Evolutionary conservation across 1,140 invertebrate genomes (phyloP), one percentile per base, ranked within the genome.

Genomic region (Caenorhabditis remanei): DNA sequence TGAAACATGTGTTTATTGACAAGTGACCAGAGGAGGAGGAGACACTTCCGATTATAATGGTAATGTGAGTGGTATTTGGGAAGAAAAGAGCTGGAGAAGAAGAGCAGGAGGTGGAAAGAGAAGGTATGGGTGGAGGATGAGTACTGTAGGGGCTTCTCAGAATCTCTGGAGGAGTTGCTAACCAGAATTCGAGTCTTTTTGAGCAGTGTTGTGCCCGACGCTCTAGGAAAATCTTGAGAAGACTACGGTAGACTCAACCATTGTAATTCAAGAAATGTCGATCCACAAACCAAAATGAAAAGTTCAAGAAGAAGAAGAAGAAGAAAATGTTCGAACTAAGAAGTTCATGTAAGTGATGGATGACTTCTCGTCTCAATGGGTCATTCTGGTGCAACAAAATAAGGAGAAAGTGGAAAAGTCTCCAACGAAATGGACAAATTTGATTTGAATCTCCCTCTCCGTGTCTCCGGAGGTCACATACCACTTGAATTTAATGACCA

Each of bases 401-500:
- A 50, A 79, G 71, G 16, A 41, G 46, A n/a, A 79, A 19, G 43
- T 4, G 41, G 41, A 65, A 7, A 9, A 65, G 7, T 24, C 56
- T 61, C 56, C n/a, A 8, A n/a, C 56, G 16, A 40, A 16, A 41
- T 41, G 46, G 46, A 53, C 46, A 79, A 79, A 79, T 79, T 50
- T 50, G 71, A 79, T 79, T 79, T 79, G 71, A 79, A 79, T 79
- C 71, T 24, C 14, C 71, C 71, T 79, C 40, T 71, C 5, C 2
- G 4, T 24, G 11, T 48, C 11, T 24, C 21, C 3, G 8, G 16
- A 71, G 46, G 46, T 9, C 65, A 71, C 8, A 79, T 50, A 53
- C 71, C 71, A 79, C 71, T 79, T 79, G 71, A 79, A n/a, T n/a
- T 46, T 79, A 79, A 79, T 79, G 71, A 19, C 40, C 19, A n/a